Conservation (phyloP, 2,888 invertebrate species). For the Beris morrisii region DNA sequence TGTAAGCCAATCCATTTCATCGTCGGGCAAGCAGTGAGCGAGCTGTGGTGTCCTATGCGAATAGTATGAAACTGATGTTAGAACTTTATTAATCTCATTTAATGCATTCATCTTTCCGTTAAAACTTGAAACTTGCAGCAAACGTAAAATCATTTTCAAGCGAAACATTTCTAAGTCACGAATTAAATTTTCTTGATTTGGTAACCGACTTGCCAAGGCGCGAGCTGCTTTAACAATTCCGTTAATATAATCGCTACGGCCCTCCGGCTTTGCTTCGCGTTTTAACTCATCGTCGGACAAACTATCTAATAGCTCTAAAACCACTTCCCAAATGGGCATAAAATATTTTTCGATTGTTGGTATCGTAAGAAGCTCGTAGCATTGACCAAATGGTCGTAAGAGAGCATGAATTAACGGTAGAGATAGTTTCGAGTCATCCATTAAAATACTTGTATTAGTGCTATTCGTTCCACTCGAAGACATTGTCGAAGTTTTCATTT, state of each 20-base stretch:
- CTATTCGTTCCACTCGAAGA: constrained; percentile 40
- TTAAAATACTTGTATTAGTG: constrained; percentile 38
- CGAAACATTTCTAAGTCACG: constrained; percentile 89
- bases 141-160: constrained; percentile 90
- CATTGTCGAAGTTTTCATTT: constrained; percentile 42
- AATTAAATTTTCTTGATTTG: constrained; percentile 75
- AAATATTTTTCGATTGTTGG: constrained; percentile 90
- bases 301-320: constrained; percentile 86
- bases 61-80: constrained; percentile 87
- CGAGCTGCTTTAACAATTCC: constrained; percentile 92
- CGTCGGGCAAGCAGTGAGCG: constrained; percentile 67
- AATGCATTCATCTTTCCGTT: constrained; percentile 99
- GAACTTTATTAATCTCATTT: constrained; percentile 97
- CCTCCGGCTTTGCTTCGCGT: constrained; percentile 90
- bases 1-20: constrained; percentile 89
- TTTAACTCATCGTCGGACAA: constrained; percentile 94
- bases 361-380: constrained; percentile 87
- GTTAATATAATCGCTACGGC: constrained; percentile 94
- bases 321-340: constrained; percentile 90
- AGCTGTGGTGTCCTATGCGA: constrained; percentile 70
- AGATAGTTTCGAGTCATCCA: constrained; percentile 58
- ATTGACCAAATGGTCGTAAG: constrained; percentile 87
- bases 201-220: constrained; percentile 81
- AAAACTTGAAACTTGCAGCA: constrained; percentile 94
- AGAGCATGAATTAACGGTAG: constrained; percentile 79